Base-by-base conservation (phyloP, 2,888 invertebrate genomes). In the Carcina quercana region DNA sequence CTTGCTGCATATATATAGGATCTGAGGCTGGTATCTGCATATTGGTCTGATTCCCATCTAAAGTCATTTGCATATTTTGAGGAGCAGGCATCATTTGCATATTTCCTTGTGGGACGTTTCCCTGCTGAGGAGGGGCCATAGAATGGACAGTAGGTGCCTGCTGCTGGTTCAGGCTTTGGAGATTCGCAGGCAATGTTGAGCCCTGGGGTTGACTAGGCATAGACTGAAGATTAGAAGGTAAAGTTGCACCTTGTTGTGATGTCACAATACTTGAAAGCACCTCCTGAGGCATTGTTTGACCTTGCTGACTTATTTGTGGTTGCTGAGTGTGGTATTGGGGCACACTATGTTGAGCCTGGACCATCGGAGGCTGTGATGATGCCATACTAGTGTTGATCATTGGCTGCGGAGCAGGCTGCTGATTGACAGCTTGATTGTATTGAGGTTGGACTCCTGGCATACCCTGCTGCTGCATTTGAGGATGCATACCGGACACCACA, bases 181-280 rank as follows among this genome's bases (percentile, higher is more conserved):
- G 72, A 72, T 86, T 87, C 10, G 86, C 76, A 20, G 88, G 87
- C 47, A 88, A 70, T n/a, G 88, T 87, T 1, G 87, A 71, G n/a
- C 87, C 88, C 45, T 87, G 88, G 14, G 80, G 79, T 47, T 78
- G 82, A 35, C 76, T 68, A 11, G 66, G 65, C 78, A 84, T 80
- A 0, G 69, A 61, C 42, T 84, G 85, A 15, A 85, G 67, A 50
- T 80, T 82, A 34, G 62, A 54, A 40, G 84, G 76, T 41, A 85
- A 49, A 37, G 83, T 75, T 43, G 78, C 70, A 68, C 82, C 84
- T 70, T 75, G 82, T 53, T 84, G 82, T 52, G 79, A 80, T 56
- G 80, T 64, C 38, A 78, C 80, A 54, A 82, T 84, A 68, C 63
- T 79, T 43, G 79, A 66, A 47, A 80, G 79, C 63, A 80, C 80